Percentiles rank a stretch among this genome's conserved stretches.
Evolutionary conservation across 2,113 vertebrate species (phyloP).

Genomic region (Nannobrachium achirus): DNA sequence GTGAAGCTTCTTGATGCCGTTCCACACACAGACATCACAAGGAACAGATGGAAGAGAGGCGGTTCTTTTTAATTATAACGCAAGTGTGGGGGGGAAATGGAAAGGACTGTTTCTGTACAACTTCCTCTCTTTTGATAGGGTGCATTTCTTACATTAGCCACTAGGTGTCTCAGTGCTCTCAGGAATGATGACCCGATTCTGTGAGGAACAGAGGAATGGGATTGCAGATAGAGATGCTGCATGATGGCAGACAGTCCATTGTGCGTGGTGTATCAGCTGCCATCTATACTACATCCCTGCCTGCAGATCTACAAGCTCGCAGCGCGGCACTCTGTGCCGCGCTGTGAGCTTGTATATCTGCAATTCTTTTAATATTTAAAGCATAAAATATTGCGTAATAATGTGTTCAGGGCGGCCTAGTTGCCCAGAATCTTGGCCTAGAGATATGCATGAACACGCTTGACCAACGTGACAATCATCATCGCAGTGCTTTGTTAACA

Average conservation of each 20-base stretch:
- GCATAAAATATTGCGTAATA: no score
- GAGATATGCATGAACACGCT: constrained; percentile 2
- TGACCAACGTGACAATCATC: background rate
- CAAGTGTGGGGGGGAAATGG: background rate
- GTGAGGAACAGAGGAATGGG: background rate
- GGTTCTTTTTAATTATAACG: background rate
- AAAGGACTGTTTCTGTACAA: background rate
- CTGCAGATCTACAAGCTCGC: no score
- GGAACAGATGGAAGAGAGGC: background rate
- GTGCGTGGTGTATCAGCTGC: constrained; percentile 24
- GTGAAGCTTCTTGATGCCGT: background rate
- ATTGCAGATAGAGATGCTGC: constrained; percentile 33
- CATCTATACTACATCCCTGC: constrained; percentile 36
- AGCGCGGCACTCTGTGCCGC: no score
- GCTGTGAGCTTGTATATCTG: no score
- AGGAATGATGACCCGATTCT: constrained; percentile 8
- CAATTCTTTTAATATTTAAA: no score
- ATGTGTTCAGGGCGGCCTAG: no score
- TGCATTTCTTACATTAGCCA: constrained; percentile 36
- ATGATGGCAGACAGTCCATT: constrained; percentile 39
- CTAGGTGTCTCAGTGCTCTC: constrained; percentile 62
- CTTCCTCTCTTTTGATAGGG: background rate
- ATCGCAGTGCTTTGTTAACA: background rate
- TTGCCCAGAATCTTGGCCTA: constrained; percentile 19
- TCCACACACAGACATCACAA: background rate